phyloP scores from a whole-genome alignment of 37 sponge, comb jelly and placozoan species.

The Dysidea cf. avara region DNA sequence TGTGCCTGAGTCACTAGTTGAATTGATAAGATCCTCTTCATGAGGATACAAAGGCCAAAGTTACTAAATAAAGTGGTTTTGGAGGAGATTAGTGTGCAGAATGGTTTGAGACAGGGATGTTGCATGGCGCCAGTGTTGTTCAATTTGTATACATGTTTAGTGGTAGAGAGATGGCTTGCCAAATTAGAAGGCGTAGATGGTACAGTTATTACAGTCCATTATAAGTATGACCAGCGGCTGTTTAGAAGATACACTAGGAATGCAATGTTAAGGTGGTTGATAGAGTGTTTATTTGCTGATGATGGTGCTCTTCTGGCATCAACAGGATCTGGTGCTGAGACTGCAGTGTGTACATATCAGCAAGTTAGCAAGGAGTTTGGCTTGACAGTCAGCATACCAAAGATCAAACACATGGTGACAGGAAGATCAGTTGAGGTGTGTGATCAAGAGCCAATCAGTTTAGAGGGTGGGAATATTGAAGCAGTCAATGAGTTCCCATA shows the following conservation, averaged over 20 bases:
- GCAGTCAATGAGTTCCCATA: constrained; percentile 22
- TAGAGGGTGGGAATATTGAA: constrained; percentile 8
- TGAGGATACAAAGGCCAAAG: constrained; percentile 15
- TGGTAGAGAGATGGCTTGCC: too few species aligned
- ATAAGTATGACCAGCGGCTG: too few species aligned
- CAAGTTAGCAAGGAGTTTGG: constrained; percentile 2
- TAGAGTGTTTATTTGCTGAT: constrained; percentile 20
- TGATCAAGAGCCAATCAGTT: not conserved
- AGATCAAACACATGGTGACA: constrained; percentile 26
- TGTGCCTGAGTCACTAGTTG: constrained; percentile 11
- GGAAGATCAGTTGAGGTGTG: constrained; percentile 13
- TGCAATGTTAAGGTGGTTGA: not conserved
- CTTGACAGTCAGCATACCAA: constrained; percentile 20
- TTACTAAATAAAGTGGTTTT: too few species aligned
- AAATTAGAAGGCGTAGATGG: too few species aligned
- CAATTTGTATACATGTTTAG: too few species aligned
- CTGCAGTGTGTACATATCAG: constrained; percentile 1
- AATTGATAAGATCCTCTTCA: constrained; percentile 22
- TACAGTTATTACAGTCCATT: too few species aligned
- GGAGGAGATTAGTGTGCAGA: too few species aligned
- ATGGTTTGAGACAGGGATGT: too few species aligned
- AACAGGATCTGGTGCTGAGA: constrained; percentile 11
- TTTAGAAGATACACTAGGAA: constrained; percentile 39
- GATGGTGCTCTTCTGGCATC: constrained; percentile 31
- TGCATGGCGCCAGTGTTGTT: constrained; percentile 27